Conservation (phyloP, 2,797 vertebrate genomes). For the Brotula barbata region DNA sequence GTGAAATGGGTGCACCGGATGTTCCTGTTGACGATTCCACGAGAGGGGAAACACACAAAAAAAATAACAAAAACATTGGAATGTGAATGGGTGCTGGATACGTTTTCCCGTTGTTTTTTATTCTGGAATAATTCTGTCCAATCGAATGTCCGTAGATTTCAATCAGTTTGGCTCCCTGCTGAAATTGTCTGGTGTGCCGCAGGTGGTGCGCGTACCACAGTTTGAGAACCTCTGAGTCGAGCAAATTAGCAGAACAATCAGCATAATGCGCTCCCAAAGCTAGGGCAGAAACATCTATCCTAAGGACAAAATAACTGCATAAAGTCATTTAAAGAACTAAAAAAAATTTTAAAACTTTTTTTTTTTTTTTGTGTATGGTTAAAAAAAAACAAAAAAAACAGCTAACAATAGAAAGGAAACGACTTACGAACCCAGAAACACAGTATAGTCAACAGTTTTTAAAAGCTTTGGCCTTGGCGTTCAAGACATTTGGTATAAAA, state of each 20-base stretch:
- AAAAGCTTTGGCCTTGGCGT: slow-evolving; percentile 14
- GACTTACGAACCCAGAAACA: slow-evolving; percentile 8
- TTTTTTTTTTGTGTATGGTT: not conserved
- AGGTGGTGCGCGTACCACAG: too few species aligned
- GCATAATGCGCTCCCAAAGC: slow-evolving; percentile 19
- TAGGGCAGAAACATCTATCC: slow-evolving; percentile 19
- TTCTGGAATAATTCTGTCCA: too few species aligned
- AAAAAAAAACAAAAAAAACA: not conserved
- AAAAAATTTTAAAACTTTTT: too few species aligned
- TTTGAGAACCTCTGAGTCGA: too few species aligned
- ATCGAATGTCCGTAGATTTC: too few species aligned
- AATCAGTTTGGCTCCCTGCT: too few species aligned
- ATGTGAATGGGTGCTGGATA: slow-evolving; percentile 4
- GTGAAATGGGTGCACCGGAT: slow-evolving; percentile 17
- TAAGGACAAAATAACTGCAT: slow-evolving; percentile 9
- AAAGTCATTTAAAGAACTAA: slow-evolving; percentile 6
- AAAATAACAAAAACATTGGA: too few species aligned
- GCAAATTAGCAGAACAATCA: not conserved
- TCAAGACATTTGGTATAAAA: too few species aligned
- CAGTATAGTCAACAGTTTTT: slow-evolving; percentile 29
- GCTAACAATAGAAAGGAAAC: slow-evolving; percentile 7
- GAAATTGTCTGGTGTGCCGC: too few species aligned
- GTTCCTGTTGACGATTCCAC: slow-evolving; percentile 6
- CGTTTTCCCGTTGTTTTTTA: too few species aligned
- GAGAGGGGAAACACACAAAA: not conserved